Evolutionary conservation across 2,797 vertebrate species (phyloP).

Genomic region (Siniperca scherzeri): DNA sequence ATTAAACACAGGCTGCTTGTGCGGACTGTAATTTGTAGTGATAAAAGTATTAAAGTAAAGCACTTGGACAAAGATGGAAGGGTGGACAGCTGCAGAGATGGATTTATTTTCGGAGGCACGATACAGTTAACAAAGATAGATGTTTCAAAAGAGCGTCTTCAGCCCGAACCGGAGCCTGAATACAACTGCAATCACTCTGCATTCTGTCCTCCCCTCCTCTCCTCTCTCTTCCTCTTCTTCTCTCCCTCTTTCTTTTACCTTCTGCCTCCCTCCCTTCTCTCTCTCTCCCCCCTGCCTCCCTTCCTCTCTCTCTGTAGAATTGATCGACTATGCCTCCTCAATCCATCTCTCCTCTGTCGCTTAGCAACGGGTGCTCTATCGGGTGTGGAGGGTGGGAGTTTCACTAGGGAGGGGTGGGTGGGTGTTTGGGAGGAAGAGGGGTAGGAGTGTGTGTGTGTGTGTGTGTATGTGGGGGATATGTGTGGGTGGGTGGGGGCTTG

Average conservation of each 20-base stretch:
- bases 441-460: not conserved
- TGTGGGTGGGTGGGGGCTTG: slow-evolving; percentile 41
- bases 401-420: slow-evolving; percentile 70
- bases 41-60: slow-evolving; percentile 77
- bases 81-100: slow-evolving; percentile 77
- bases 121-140: slow-evolving; percentile 82
- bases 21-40: slow-evolving; percentile 76
- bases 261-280: slow-evolving; percentile 31
- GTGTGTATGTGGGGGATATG: slow-evolving; percentile 27
- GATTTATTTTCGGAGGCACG: slow-evolving; percentile 78
- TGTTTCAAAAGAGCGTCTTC: slow-evolving; percentile 79
- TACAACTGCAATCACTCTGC: slow-evolving; percentile 80
- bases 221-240: slow-evolving; percentile 48
- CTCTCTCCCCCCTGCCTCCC: slow-evolving; percentile 33
- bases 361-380: slow-evolving; percentile 89
- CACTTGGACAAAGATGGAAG: slow-evolving; percentile 75
- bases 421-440: slow-evolving; percentile 59
- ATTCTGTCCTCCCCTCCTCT: slow-evolving; percentile 76
- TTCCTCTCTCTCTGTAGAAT: slow-evolving; percentile 84
- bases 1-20: slow-evolving; percentile 75
- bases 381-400: slow-evolving; percentile 86
- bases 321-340: slow-evolving; percentile 90
- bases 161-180: slow-evolving; percentile 73
- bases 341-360: slow-evolving; percentile 90
- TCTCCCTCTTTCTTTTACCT: slow-evolving; percentile 48